Evolutionary conservation across 2,888 invertebrate species (phyloP), one percentile per base, ranked within the genome.

Genomic region (Thecophora atra): DNA sequence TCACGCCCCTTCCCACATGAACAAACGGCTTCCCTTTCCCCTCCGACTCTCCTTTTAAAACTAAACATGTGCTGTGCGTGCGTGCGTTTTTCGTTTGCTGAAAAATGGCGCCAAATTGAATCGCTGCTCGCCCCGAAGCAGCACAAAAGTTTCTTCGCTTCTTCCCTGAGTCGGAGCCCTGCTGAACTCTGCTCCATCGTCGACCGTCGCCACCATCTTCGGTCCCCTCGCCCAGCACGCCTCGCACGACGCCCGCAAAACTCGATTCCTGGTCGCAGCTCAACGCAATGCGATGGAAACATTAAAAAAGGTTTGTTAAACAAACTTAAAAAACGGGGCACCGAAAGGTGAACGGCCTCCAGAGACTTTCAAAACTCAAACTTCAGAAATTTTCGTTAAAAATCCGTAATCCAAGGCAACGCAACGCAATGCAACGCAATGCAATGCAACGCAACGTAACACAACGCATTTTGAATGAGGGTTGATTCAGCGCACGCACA

Each of bases 281-380:
- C 64, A 47, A 21, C 47, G 44, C 64, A 64, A 68, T 44, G 42
- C 58, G 68, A 42, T 52, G 42, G 56, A 56, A 68, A 68, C 68
- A 68, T 68, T 68, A n/a, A 68, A 68, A n/a, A 68, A 68, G 68
- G 68, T 68, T 68, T 68, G 68, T 68, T 68, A 68, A 68, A 68
- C 68, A 68, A 68, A 58, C 68, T 68, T 28, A 68, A 42, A n/a
- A 52, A 52, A 69, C 71, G 74, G 73, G 79, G 79, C 79, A 77
- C 78, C 80, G 79, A 81, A 83, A 83, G 84, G 85, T 84, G 83
- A 85, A 85, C 81, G 85, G 79, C 84, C 84, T 79, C 81, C 78
- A 81, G 79, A 79, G 79, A 80, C 81, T 81, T 82, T 79, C 78
- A 78, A 82, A 83, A 81, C 76, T 78, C 76, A 78, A 79, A 79